phyloP scores from a whole-genome alignment of 2,888 invertebrate genomes.

The Trichopria drosophilae region DNA sequence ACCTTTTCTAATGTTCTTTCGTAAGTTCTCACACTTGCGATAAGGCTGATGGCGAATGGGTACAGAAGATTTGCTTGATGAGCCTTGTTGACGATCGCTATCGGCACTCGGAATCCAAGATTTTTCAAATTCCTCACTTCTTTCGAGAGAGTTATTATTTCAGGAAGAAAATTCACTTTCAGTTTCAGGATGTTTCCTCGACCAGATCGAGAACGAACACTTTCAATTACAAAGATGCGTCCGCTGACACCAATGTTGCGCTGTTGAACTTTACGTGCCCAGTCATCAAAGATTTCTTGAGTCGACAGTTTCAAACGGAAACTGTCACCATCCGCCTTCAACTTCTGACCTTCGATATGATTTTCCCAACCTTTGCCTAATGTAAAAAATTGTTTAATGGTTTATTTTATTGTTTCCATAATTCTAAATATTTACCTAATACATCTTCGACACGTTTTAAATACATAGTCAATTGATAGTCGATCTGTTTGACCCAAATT shows the following conservation, averaged over 20 bases:
- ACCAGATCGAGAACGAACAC: conserved; percentile 74
- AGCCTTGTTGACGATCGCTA: conserved; percentile 98
- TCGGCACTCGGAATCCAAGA: conserved; percentile 92
- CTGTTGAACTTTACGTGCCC: conserved; percentile 93
- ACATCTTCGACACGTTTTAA: conserved; percentile 97
- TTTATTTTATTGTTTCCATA: neutral
- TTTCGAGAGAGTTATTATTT: conserved; percentile 97
- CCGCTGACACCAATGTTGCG: conserved; percentile 92
- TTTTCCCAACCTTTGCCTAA: conserved; percentile 96
- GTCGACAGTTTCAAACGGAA: conserved; percentile 95
- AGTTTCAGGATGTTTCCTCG: conserved; percentile 83
- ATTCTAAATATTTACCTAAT: conserved; percentile 69
- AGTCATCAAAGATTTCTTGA: conserved; percentile 96
- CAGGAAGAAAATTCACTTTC: conserved; percentile 94
- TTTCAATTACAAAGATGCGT: conserved; percentile 91
- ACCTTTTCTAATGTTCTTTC: conserved; percentile 97
- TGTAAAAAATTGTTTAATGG: neutral
- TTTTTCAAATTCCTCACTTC: conserved; percentile 97
- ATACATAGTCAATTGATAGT: conserved; percentile 94
- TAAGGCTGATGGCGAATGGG: conserved; percentile 97
- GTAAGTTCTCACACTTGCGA: conserved; percentile 96
- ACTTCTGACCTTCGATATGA: conserved; percentile 96
- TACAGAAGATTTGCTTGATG: conserved; percentile 98
- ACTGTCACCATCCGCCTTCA: conserved; percentile 97
- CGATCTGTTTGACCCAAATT: conserved; percentile 98